Evolutionary conservation across 2,113 vertebrate genomes (phyloP).

Genomic region (Atrichornis clamosus): DNA sequence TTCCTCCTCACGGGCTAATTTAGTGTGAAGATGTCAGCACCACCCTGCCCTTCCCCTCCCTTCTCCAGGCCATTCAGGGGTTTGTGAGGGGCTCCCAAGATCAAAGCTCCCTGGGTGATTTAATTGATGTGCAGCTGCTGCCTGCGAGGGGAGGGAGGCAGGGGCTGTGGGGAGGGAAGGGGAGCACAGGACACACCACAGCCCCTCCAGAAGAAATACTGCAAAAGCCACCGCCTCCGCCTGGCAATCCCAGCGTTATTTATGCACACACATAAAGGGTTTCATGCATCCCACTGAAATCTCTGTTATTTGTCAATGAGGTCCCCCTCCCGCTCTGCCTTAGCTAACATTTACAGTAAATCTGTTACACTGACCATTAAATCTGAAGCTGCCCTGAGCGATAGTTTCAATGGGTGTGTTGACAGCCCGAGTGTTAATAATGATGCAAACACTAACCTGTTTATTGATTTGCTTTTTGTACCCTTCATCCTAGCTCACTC

Average conservation of each 20-base stretch:
- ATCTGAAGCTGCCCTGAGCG: slow-evolving; percentile 75
- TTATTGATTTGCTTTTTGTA: slow-evolving; percentile 86
- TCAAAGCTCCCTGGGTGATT: not conserved
- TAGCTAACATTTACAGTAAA: slow-evolving; percentile 82
- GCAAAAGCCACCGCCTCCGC: not conserved
- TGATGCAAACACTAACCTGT: slow-evolving; percentile 81
- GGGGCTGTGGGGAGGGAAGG: not conserved
- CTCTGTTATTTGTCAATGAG: slow-evolving; percentile 69
- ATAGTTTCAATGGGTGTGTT: slow-evolving; percentile 77
- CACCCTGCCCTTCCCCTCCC: not conserved
- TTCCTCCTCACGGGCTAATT: not conserved
- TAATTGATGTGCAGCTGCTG: not conserved
- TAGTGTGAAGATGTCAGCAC: not conserved
- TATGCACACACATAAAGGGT: slow-evolving; percentile 68
- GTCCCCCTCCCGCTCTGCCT: slow-evolving; percentile 43
- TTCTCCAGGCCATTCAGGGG: not conserved
- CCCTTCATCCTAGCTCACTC: slow-evolving; percentile 77
- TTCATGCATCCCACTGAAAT: slow-evolving; percentile 58
- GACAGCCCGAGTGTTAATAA: slow-evolving; percentile 82
- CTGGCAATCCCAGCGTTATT: slow-evolving; percentile 31
- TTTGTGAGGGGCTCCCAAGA: not conserved
- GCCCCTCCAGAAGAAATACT: not conserved
- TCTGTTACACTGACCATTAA: slow-evolving; percentile 82
- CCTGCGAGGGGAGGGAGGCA: not conserved
- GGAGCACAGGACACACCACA: not conserved